phyloP scores from a whole-genome alignment of 2,113 vertebrate genomes.

The Alethe diademata region DNA sequence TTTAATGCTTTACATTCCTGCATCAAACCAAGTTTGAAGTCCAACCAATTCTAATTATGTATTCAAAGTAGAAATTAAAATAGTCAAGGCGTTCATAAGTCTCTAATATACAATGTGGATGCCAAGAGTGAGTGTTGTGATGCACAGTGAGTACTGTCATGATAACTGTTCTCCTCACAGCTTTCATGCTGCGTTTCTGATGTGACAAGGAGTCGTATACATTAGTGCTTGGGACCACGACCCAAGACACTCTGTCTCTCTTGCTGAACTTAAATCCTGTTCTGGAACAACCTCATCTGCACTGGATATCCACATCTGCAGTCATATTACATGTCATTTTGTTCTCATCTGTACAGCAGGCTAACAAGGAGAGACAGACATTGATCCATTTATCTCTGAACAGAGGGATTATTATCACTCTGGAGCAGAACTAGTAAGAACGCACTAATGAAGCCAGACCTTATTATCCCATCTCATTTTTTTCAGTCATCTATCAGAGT shows the following conservation, averaged over 20 bases:
- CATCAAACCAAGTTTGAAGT: background rate
- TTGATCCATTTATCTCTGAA: background rate
- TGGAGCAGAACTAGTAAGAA: background rate
- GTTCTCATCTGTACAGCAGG: background rate
- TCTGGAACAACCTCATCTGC: background rate
- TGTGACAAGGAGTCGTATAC: rapidly evolving
- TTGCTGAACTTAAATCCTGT: background rate
- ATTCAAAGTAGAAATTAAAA: background rate
- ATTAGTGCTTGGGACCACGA: background rate
- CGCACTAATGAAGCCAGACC: background rate
- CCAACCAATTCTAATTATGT: background rate
- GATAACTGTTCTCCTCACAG: background rate
- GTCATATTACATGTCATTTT: background rate
- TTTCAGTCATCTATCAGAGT: background rate
- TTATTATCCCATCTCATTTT: background rate
- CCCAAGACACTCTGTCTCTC: background rate
- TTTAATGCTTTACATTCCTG: background rate
- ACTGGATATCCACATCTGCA: background rate
- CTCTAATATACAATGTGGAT: background rate
- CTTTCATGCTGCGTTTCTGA: background rate
- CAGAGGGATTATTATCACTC: background rate
- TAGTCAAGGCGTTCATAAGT: background rate
- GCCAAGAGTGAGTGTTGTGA: background rate
- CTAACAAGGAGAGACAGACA: background rate
- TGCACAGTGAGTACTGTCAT: rapidly evolving